Base-by-base conservation (phyloP, 2,888 invertebrate genomes). In the Scaptomyza cyrtandrae region DNA sequence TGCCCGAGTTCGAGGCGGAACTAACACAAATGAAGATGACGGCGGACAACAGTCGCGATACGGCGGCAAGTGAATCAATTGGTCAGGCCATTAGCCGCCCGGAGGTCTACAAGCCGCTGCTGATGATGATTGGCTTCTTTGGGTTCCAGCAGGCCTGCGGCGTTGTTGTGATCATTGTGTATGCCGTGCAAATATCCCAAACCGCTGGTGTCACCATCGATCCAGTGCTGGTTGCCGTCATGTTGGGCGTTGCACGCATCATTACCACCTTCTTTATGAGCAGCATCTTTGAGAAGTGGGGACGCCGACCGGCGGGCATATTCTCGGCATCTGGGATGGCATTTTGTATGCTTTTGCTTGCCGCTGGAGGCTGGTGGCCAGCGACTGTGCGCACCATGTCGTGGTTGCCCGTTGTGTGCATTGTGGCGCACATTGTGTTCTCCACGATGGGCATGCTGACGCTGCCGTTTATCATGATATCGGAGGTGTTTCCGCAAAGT, bases 401-500 rank as follows among this genome's bases (percentile, higher is more conserved):
- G 1, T 82, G 89, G 71, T 65, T 92, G 58, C 89, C 92, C 0
- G 90, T 88, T 3, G 61, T 86, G 3, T 90, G 91, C 68, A 91
- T 92, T 54, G 78, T 92, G 3, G 67, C 90, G 3, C 91, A 78
- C 88, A 93, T 72, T 92, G 94, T 88, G 86, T 95, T 57, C 91
- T 95, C 89, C 76, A 92, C 91, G 2, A 87, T 90, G 79, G 91
- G 96, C 35, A 78, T 92, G 50, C 66, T 95, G 9, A 95, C 95
- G 2, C 88, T 96, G 64, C 96, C 96, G 0, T 96, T 96, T 94
- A 94, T 95, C 49, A 94, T 96, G 94, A 94, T 95, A 76, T 95
- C 95, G 0, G 96, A 96, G 91, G 93, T 96, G 0, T 96, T 95
- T 86, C 94, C 95, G 0, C 93, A 93, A 2, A 93, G 93, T 55